Evolutionary conservation across 1,140 invertebrate genomes (phyloP).

Genomic region (Leptinotarsa undecemlineata): DNA sequence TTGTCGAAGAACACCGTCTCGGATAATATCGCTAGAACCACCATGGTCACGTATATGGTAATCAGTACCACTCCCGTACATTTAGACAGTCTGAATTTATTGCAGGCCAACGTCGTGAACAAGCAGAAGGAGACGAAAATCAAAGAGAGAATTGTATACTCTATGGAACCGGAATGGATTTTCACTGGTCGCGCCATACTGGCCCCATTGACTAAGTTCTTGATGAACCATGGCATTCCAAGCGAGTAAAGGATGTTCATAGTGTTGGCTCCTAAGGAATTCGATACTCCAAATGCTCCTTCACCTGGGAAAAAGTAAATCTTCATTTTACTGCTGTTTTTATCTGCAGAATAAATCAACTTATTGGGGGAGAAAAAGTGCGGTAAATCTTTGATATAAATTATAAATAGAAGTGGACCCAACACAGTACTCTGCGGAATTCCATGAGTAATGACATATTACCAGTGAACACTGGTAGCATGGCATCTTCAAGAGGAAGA

Average conservation of each 20-base stretch:
- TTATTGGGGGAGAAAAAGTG: too few relatives aligned
- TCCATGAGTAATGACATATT: too few relatives aligned
- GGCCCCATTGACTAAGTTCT: constrained; percentile 62
- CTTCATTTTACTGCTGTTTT: too few relatives aligned
- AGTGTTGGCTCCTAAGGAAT: constrained; percentile 82
- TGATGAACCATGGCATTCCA: constrained; percentile 82
- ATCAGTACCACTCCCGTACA: constrained; percentile 63
- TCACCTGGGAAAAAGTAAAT: constrained; percentile 63
- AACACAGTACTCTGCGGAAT: too few relatives aligned
- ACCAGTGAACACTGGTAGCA: too few relatives aligned
- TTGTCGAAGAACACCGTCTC: constrained; percentile 44
- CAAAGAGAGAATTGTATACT: constrained; percentile 68
- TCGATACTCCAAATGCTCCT: constrained; percentile 83
- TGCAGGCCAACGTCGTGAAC: constrained; percentile 61
- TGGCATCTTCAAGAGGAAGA: too few relatives aligned
- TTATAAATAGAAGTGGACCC: too few relatives aligned
- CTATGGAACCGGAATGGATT: constrained; percentile 65
- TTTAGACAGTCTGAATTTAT: constrained; percentile 63
- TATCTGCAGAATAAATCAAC: too few relatives aligned
- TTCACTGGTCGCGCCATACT: constrained; percentile 55
- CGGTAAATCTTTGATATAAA: too few relatives aligned
- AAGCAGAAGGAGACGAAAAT: constrained; percentile 63
- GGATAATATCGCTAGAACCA: constrained; percentile 63
- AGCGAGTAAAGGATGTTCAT: constrained; percentile 85
- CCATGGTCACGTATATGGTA: constrained; percentile 64